Evolutionary conservation across 2,888 invertebrate genomes (phyloP).

Genomic region (Tenthredo scrophulariae): DNA sequence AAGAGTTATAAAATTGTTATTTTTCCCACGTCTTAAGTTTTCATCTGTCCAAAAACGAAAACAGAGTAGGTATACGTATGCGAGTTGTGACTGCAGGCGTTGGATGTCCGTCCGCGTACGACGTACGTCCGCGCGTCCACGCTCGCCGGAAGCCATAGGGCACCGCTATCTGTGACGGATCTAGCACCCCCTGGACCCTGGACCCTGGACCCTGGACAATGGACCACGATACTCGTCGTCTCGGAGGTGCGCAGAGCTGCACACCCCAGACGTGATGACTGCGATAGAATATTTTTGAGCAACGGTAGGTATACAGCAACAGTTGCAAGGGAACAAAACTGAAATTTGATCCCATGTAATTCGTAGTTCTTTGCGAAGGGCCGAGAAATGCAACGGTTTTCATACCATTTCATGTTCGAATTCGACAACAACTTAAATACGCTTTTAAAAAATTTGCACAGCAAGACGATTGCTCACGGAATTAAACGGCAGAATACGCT

Average conservation of each 20-base stretch:
- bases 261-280: conserved; percentile 14
- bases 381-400: too few species aligned
- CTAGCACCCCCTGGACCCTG: conserved; percentile 64
- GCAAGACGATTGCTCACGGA: too few species aligned
- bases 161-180: conserved; percentile 69
- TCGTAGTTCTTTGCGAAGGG: background rate
- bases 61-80: conserved; percentile 54
- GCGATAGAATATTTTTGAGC: background rate
- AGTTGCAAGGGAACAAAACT: background rate
- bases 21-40: conserved; percentile 48
- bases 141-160: conserved; percentile 67
- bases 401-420: background rate
- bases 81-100: conserved; percentile 39
- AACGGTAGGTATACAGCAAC: background rate
- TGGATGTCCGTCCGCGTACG: conserved; percentile 53
- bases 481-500: background rate
- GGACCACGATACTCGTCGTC: background rate
- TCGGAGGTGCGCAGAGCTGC: conserved; percentile 18
- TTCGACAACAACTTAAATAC: background rate
- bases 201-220: conserved; percentile 6
- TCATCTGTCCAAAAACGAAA: conserved; percentile 46
- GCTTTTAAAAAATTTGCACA: too few species aligned
- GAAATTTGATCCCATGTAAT: background rate
- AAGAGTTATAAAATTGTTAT: conserved; percentile 51
- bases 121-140: conserved; percentile 55